Percentiles rank a stretch among this genome's conserved stretches.
Conservation (phyloP, 2,797 vertebrate species). For the Benthosema pterotum region DNA sequence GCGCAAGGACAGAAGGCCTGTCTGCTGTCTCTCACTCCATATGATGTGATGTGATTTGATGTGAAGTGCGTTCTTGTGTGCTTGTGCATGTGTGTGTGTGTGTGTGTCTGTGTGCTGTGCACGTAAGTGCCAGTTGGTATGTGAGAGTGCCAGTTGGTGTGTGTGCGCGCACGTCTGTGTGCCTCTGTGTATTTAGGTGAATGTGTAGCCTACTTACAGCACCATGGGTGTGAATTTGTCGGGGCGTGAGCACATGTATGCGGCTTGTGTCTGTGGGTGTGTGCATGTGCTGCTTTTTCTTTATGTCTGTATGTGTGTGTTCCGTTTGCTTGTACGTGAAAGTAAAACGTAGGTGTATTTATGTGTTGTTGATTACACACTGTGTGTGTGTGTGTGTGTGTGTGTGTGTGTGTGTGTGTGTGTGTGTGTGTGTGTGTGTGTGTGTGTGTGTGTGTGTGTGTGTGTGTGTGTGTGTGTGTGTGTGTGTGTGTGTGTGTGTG, state of each 20-base stretch:
- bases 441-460: conserved; percentile 5
- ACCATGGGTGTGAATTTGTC: neutral
- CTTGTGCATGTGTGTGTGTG: conserved; percentile 31
- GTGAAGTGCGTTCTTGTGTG: conserved; percentile 65
- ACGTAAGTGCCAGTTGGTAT: neutral
- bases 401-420: conserved; percentile 6
- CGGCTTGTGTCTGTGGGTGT: conserved; percentile 38
- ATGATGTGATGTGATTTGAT: conserved; percentile 70
- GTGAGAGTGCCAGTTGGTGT: neutral
- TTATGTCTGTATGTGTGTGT: conserved; percentile 1
- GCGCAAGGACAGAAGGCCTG: conserved; percentile 73
- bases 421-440: neutral
- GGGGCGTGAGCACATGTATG: conserved; percentile 10
- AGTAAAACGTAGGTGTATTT: too few species aligned
- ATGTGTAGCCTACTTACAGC: neutral
- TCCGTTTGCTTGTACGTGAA: too few species aligned
- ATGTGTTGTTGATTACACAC: too few species aligned
- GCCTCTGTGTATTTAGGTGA: too few species aligned
- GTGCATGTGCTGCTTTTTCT: conserved; percentile 36
- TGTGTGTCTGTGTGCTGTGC: conserved; percentile 6
- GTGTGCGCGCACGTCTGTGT: neutral
- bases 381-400: conserved; percentile 19
- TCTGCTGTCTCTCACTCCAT: conserved; percentile 64
- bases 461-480: conserved; percentile 20
- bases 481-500: conserved; percentile 49